Evolutionary conservation across 1,140 invertebrate genomes (phyloP), one percentile per base, ranked within the genome.

Genomic region (Achatina immaculata): DNA sequence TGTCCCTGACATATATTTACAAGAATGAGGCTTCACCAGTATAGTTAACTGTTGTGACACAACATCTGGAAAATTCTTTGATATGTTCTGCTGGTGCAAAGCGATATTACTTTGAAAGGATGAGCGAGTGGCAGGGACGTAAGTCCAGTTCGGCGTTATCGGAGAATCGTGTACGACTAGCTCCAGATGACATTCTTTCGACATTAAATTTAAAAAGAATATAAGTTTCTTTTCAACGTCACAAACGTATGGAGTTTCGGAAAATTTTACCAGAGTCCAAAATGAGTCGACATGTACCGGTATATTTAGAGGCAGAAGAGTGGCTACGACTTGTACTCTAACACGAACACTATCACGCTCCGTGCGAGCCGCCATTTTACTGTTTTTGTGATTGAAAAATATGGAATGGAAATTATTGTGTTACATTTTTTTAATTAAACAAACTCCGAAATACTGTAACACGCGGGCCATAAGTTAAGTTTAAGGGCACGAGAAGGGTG

Each of bases 261-360:
- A 58, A 58, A 58, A 58, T 58, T n/a, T 58, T 14, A 58, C 24
- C 6, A 58, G 24, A 21, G 55, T n/a, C 55, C 55, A 58, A 24
- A 58, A 58, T 58, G 55, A n/a, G 21, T 58, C 55, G n/a, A 58
- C 55, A 58, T 58, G 55, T 58, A 58, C 55, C n/a, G 55, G 55
- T 24, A 58, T 24, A 58, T 58, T 58, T 58, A 58, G 55, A 21
- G 55, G 55, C 55, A 58, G 21, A 21, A 58, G 24, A 19, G 55
- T 58, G 11, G 55, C 55, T 14, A 58, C 55, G n/a, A 58, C 21
- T 58, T 58, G 55, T 19, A 58, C 55, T 58, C n/a, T 58, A 58
- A 58, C n/a, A 21, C 55, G 55, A 14, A 24, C 55, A 21, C 14
- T 58, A 19, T 24, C 55, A 58, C 24, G 55, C 55, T 58, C 55